These are phyloP conservation scores for Torymus auratus DNA, from an alignment of 2,888 invertebrate genomes.

Conservation along the genomic window DNA sequence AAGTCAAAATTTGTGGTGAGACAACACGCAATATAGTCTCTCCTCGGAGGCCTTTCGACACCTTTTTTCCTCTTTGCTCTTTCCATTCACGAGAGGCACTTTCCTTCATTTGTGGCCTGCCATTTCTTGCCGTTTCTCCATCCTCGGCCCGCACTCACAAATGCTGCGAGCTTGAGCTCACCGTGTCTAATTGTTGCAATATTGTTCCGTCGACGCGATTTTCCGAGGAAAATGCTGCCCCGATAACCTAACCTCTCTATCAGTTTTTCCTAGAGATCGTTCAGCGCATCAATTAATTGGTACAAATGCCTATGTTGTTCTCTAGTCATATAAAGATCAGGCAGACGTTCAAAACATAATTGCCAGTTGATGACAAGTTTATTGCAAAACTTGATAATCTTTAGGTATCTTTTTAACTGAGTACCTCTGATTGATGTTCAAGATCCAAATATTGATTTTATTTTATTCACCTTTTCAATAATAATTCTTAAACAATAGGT, in stretches of 20 bases:
- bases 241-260: slow-evolving; percentile 27
- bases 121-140: too few species aligned
- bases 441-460: too few species aligned
- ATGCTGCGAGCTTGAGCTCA: too few species aligned
- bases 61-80: slow-evolving; percentile 7
- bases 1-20: slow-evolving; percentile 86
- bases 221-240: too few species aligned
- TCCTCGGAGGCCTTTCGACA: background rate
- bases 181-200: too few species aligned
- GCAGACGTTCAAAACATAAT: background rate
- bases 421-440: background rate
- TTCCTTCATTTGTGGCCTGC: too few species aligned
- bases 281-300: slow-evolving; percentile 37
- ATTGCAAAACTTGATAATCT: background rate
- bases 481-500: too few species aligned
- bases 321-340: background rate
- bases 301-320: slow-evolving; percentile 25
- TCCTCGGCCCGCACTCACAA: too few species aligned
- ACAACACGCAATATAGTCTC: background rate
- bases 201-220: too few species aligned
- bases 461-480: too few species aligned
- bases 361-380: slow-evolving; percentile 8
- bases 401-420: slow-evolving; percentile 1
- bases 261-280: background rate
- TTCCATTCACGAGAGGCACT: background rate